Percentiles rank a stretch among this genome's conserved stretches.
These are phyloP conservation scores for Holcopasites calliopsidis DNA, from an alignment of 1,140 invertebrate species.

Conservation along the genomic window DNA sequence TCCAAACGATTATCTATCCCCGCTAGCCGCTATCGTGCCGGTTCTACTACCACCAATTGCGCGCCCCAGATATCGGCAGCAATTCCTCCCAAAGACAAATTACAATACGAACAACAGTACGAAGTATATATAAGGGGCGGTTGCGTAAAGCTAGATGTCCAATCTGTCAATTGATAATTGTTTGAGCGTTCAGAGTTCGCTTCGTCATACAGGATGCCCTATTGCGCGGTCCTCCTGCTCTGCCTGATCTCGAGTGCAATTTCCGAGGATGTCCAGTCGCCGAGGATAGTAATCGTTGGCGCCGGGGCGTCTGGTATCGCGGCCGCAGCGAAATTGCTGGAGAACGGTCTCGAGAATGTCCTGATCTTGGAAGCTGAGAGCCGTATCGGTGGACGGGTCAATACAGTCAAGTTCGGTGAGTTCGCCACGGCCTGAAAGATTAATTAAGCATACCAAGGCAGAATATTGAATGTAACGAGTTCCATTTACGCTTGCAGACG, in stretches of 20 bases:
- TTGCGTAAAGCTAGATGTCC: not conserved
- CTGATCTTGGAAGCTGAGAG: constrained; percentile 85
- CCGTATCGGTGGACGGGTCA: constrained; percentile 86
- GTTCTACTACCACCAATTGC: not conserved
- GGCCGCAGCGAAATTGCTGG: constrained; percentile 79
- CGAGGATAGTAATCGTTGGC: constrained; percentile 80
- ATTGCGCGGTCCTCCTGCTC: not conserved
- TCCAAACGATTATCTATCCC: not conserved
- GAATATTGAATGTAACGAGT: too few species aligned
- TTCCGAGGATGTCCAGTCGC: not conserved
- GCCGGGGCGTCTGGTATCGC: constrained; percentile 82
- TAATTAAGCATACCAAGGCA: not conserved
- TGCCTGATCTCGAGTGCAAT: not conserved
- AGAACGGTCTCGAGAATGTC: constrained; percentile 80
- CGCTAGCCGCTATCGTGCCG: not conserved
- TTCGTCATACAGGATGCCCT: not conserved
- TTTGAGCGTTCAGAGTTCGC: not conserved
- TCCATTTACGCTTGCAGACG: constrained; percentile 64
- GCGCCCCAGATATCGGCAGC: not conserved
- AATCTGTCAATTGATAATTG: constrained; percentile 18
- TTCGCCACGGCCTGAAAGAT: not conserved
- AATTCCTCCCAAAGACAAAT: constrained; percentile 5
- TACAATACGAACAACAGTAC: not conserved
- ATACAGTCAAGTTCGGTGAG: constrained; percentile 81
- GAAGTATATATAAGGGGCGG: constrained; percentile 11